phyloP scores from a whole-genome alignment of 2,797 vertebrate species.

The Simalia tracyae region DNA sequence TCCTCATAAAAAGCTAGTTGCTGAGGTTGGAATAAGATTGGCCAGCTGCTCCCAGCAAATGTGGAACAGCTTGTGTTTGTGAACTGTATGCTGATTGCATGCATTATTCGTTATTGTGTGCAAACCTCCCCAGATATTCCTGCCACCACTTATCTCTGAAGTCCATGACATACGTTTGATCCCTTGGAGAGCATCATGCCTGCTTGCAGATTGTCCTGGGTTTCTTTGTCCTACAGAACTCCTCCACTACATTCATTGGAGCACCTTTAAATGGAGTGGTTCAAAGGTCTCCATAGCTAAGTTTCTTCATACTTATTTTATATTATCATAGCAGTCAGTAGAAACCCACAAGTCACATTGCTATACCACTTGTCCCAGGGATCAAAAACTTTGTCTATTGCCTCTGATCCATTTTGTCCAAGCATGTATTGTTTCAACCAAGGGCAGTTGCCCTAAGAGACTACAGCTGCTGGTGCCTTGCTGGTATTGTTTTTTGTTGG shows the following conservation, averaged over 20 bases:
- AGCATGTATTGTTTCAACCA: background rate
- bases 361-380: background rate
- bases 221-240: background rate
- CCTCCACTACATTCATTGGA: background rate
- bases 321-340: background rate
- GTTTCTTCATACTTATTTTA: background rate
- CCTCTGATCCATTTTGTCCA: background rate
- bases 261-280: background rate
- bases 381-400: background rate
- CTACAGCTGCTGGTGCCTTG: background rate
- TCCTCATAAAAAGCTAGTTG: slow-evolving; percentile 14
- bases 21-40: slow-evolving; percentile 25
- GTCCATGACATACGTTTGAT: slow-evolving; percentile 6
- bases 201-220: background rate
- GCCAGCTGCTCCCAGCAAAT: slow-evolving; percentile 27
- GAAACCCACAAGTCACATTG: background rate
- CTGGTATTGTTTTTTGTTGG: background rate
- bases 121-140: slow-evolving; percentile 41
- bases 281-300: background rate
- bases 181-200: background rate
- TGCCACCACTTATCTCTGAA: background rate
- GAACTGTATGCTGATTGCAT: slow-evolving; percentile 48
- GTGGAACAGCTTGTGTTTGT: slow-evolving; percentile 22
- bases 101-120: slow-evolving; percentile 40
- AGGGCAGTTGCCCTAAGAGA: background rate